Conservation (phyloP, 2,113 vertebrate species). For the Anas platyrhynchos region DNA sequence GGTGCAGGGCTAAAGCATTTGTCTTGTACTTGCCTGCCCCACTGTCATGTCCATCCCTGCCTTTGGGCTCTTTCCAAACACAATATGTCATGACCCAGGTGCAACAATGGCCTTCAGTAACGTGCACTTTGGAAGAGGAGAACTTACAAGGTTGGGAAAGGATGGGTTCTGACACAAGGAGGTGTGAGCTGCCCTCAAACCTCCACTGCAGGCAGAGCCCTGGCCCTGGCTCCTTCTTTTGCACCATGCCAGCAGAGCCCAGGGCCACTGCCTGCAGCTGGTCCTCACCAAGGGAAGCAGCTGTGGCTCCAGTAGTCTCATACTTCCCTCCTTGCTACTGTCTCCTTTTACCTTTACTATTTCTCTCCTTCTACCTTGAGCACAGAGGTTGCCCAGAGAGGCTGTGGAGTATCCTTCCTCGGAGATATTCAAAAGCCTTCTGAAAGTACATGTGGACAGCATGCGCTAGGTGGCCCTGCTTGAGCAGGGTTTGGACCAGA, state of each 20-base stretch:
- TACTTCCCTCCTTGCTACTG: neutral
- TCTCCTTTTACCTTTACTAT: neutral
- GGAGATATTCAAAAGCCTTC: neutral
- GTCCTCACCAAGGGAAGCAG: neutral
- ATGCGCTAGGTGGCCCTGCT: neutral
- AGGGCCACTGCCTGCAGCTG: neutral
- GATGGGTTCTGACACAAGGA: neutral
- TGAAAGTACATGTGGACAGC: neutral
- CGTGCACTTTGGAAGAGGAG: neutral
- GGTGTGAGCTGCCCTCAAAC: neutral
- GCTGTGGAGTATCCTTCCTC: neutral
- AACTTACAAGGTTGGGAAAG: neutral
- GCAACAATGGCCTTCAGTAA: neutral
- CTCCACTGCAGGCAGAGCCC: neutral
- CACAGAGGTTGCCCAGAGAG: neutral
- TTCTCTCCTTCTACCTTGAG: neutral
- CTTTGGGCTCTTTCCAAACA: neutral
- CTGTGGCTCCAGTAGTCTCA: neutral
- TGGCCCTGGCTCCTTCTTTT: neutral
- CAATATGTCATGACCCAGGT: neutral
- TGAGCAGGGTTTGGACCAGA: neutral
- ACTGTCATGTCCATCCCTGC: neutral
- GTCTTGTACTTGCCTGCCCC: neutral
- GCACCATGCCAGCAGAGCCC: rapidly evolving
- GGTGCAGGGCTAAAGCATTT: neutral